Evolutionary conservation across 2,797 vertebrate species (phyloP).

Genomic region (Catharus ustulatus): DNA sequence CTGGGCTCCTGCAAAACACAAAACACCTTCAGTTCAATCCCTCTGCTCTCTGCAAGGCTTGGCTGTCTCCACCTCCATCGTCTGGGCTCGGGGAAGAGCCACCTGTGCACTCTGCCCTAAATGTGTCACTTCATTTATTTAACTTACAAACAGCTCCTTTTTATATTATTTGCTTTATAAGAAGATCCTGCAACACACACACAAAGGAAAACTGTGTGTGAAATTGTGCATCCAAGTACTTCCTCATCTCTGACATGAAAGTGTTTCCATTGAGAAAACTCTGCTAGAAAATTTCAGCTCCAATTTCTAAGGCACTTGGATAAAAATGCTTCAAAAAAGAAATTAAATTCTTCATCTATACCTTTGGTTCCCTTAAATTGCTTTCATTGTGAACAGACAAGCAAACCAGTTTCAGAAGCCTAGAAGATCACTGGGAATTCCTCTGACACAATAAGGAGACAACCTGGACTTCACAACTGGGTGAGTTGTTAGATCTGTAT

Average conservation of each 20-base stretch:
- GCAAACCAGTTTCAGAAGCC: not conserved
- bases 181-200: not conserved
- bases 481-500: not conserved
- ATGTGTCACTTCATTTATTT: not conserved
- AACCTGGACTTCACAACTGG: not conserved
- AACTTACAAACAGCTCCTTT: not conserved
- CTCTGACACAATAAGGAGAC: not conserved
- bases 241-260: not conserved
- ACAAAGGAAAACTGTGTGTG: accelerated
- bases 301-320: not conserved
- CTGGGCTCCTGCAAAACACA: constrained; percentile 51
- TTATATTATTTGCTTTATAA: not conserved
- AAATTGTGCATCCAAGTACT: not conserved
- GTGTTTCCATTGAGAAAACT: not conserved
- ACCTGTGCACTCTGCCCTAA: not conserved
- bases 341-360: not conserved
- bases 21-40: not conserved
- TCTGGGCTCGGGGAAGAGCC: not conserved
- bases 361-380: not conserved
- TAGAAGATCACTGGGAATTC: not conserved
- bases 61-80: not conserved
- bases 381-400: not conserved
- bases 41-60: not conserved
- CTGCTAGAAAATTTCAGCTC: not conserved
- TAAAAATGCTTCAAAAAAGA: not conserved